phyloP scores from a whole-genome alignment of 2,113 vertebrate genomes.

The Dascyllus trimaculatus region DNA sequence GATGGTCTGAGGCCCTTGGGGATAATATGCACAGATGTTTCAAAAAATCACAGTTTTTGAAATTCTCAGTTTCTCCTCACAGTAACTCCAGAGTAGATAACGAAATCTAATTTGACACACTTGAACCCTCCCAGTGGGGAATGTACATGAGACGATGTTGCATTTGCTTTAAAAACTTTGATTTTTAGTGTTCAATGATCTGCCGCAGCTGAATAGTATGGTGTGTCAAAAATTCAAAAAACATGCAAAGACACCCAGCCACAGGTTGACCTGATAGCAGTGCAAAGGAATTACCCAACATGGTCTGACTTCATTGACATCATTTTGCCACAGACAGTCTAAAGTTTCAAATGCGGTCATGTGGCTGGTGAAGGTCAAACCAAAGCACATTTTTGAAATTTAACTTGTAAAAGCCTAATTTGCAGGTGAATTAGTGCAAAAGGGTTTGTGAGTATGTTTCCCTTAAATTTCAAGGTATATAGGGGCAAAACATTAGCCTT shows the following conservation, averaged over 20 bases:
- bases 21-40: slow-evolving; percentile 37
- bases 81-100: slow-evolving; percentile 35
- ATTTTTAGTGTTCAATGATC: slow-evolving; percentile 6
- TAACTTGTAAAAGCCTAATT: background rate
- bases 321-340: background rate
- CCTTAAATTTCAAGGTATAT: slow-evolving; percentile 5
- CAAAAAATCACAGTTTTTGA: slow-evolving; percentile 25
- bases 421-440: slow-evolving; percentile 5
- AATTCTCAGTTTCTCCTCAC: slow-evolving; percentile 49
- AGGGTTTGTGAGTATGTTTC: background rate
- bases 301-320: background rate
- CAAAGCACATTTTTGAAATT: background rate
- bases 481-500: slow-evolving; percentile 47
- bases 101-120: slow-evolving; percentile 43
- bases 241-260: background rate
- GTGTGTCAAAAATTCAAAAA: background rate
- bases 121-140: background rate
- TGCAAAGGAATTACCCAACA: background rate
- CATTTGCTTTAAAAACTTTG: background rate
- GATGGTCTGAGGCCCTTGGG: slow-evolving; percentile 19
- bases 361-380: background rate
- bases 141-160: background rate
- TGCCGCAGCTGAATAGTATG: background rate
- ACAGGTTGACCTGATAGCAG: background rate
- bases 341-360: background rate